Evolutionary conservation across 2,888 invertebrate species (phyloP).

Genomic region (Heliconius charithonia): DNA sequence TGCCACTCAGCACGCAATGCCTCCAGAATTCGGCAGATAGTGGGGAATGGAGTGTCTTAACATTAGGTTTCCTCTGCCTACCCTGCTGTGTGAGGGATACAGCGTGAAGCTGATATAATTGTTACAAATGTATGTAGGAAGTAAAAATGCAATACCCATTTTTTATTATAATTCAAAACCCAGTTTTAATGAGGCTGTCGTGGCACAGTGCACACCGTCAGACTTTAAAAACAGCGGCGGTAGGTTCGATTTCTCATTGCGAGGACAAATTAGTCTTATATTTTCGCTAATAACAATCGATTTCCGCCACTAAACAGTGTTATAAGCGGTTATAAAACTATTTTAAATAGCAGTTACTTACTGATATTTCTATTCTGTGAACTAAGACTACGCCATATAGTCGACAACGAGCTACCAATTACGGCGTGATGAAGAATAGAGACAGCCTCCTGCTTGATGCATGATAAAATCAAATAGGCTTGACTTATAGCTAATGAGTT

Average conservation of each 20-base stretch:
- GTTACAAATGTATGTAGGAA: too few species aligned
- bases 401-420: slow-evolving; percentile 53
- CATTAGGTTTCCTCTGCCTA: too few species aligned
- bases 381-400: slow-evolving; percentile 35
- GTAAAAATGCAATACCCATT: not conserved
- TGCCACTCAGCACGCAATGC: too few species aligned
- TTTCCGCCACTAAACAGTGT: too few species aligned
- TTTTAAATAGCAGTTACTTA: not conserved
- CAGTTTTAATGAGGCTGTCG: rapidly evolving
- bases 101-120: too few species aligned
- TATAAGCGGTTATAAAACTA: not conserved
- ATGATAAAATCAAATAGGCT: slow-evolving; percentile 29
- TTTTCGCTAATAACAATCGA: not conserved
- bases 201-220: not conserved
- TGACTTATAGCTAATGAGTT: slow-evolving; percentile 11
- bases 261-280: not conserved
- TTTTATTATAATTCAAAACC: not conserved
- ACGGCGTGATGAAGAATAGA: slow-evolving; percentile 55
- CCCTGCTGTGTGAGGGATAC: too few species aligned
- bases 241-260: not conserved
- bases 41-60: too few species aligned
- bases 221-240: rapidly evolving
- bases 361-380: slow-evolving; percentile 38
- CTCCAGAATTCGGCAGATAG: too few species aligned
- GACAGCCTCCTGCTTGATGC: slow-evolving; percentile 40